Base-by-base conservation (phyloP, 2,888 invertebrate species). In the Euphydryas editha region DNA sequence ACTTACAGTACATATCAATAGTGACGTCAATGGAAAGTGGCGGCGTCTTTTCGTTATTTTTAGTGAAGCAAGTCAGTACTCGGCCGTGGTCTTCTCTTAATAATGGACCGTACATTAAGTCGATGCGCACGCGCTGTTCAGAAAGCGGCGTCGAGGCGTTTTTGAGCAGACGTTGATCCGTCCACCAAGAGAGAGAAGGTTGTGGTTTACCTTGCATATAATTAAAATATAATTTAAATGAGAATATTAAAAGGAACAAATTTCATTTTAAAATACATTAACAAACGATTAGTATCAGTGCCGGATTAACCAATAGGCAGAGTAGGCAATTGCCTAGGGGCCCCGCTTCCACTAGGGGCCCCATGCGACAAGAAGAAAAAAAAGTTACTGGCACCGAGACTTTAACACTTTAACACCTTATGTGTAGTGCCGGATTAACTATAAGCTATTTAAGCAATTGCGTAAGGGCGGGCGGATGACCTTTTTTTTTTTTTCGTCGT, bases 1-100 rank as follows among this genome's bases (percentile, higher is more conserved):
- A 94, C 95, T 95, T 82, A 95, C 95, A 88, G 79, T 94, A 94
- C 94, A 95, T 94, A 82, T 95, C 95, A 72, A 96, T 86, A 55
- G 94, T 93, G 73, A 96, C 94, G 68, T 95, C 94, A 72, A 94
- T 94, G 69, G 94, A 93, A 72, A 96, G 93, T 63, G 96, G 95
- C 62, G 92, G 83, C 54, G 95, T 95, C 78, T 94, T 89, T 76
- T 95, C 94, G 84, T 95, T 96, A 87, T 96, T 96, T 73, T 93
- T 90, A 51, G 96, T 95, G 77, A 94, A 93, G 81, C 96, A 96
- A 1, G 94, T 93, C 87, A 95, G 92, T 75, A 94, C 90, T 71
- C 92, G 86, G 79, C 95, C 94, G 66, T 96, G 94, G 85, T 96
- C 95, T 73, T 94, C 93, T 44, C 95, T 90, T 73, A 94, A 92